Evolutionary conservation across 2,797 vertebrate species (phyloP).

Genomic region (Bucorvus abyssinicus): DNA sequence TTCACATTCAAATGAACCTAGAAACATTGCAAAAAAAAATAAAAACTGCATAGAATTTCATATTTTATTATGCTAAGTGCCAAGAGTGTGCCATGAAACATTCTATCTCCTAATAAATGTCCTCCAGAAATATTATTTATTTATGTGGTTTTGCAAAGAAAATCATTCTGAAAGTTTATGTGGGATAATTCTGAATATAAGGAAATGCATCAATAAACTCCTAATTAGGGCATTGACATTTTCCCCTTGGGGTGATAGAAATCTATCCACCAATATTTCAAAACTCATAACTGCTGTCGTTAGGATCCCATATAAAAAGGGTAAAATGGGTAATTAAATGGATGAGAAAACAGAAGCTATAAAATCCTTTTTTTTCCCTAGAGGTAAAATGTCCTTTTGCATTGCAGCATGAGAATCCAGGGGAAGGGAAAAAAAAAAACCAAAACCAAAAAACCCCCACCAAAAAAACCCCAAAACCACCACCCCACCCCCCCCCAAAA

Average conservation of each 20-base stretch:
- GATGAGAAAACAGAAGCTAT: neutral
- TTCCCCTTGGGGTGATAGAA: neutral
- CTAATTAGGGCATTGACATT: conserved; percentile 7
- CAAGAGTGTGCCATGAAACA: neutral
- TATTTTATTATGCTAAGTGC: conserved; percentile 41
- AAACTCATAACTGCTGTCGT: neutral
- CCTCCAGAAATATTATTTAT: conserved; percentile 52
- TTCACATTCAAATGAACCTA: conserved; percentile 43
- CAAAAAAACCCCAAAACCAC: neutral
- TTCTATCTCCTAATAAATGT: conserved; percentile 47
- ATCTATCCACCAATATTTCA: neutral
- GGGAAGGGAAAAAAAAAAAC: neutral
- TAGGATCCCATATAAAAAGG: neutral
- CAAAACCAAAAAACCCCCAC: neutral
- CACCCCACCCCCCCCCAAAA: no score
- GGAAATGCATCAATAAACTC: conserved; percentile 25
- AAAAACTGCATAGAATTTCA: neutral
- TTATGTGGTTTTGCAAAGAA: conserved; percentile 41
- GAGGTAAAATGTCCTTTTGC: neutral
- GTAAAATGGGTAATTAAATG: neutral
- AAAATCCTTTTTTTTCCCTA: neutral
- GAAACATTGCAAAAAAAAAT: neutral
- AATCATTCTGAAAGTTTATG: conserved; percentile 28
- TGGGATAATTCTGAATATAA: conserved; percentile 31
- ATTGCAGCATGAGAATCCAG: neutral